Base-by-base conservation (phyloP, 2,797 vertebrate species). In the Tadarida brasiliensis region DNA sequence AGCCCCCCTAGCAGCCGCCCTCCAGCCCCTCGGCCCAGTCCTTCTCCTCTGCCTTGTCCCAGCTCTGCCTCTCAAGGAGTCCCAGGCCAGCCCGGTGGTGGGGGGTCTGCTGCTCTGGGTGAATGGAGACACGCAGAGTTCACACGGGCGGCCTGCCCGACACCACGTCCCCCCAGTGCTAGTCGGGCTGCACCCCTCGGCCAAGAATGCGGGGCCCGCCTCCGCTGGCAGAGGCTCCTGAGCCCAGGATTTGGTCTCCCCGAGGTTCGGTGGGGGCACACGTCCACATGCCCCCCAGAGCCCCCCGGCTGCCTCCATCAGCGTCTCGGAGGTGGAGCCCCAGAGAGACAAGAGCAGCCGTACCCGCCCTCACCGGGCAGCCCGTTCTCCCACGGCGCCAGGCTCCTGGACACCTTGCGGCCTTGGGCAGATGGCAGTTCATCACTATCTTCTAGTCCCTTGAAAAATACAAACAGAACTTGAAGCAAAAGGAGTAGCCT, bases 401-500 rank as follows among this genome's bases (percentile, higher is more conserved):
- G 80, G 30, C 87, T 71, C 1, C 92, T 85, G 0, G 56, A n/a
- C 17, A 93, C 85, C 87, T 78, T 94, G 7, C 0, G 39, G 65
- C 95, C 90, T 74, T 95, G 98, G 57, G 94, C 63, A 74, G 98
- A 94, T n/a, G 97, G 88, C 68, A 59, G 16, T 39, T 98, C 98
- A 4, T 33, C 61, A 2, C 4, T 70, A 17, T 98, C 97, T 96
- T 98, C 97, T 51, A 26, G 33, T 14, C 97, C 98, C 98, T 98
- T 88, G 4, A 93, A 11, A 93, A 1, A 87, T 1, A 95, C 0
- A 95, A 10, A 63, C 0, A 93, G 11, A 83, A 65, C 0, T 33
- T 83, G 81, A 77, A 44, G 39, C 1, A 57, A 24, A 1, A 15
- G 56, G 20, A 63, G 19, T 9, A 9, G 7, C 12, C 49, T 54